Base-by-base conservation (phyloP, 2,888 invertebrate species). In the Euphydryas editha region DNA sequence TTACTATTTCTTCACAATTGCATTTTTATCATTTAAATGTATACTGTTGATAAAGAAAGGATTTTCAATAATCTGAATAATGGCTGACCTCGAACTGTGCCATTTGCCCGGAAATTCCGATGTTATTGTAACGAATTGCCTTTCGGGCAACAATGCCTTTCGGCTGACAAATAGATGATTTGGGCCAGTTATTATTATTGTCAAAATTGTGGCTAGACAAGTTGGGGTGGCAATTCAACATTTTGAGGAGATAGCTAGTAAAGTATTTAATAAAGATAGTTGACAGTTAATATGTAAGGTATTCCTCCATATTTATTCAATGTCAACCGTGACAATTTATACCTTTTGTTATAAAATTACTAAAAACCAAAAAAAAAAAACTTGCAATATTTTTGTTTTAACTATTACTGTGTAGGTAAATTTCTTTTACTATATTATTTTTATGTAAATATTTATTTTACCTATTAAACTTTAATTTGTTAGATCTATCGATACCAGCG, bases 131-230 rank as follows among this genome's bases (percentile, higher is more conserved):
- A 47, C 39, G 58, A 67, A 67, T 59, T 67, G 66, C 62, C 62
- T 62, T 66, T 49, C 30, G 44, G 18, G 15, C 39, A 39, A 66
- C 66, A 66, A 66, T 58, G 66, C 42, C 20, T 61, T 59, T 54
- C 51, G 54, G 59, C 46, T 81, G 85, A 86, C 85, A 85, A 86
- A 86, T 85, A 79, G 79, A 78, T 83, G 86, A 85, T 82, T 82
- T 77, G 76, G 84, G 84, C 65, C 73, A 76, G 70, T 75, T 67
- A 69, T 76, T 68, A 78, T 81, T 80, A 70, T 71, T 69, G 80
- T 78, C 67, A 57, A 30, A 30, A 30, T 30, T 30, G 57, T 63
- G 57, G 58, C 58, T 49, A 39, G 39, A 39, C 62, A 62, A 58
- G 51, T 64, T 54, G n/a, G 44, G 71, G 56, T 49, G 49, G 6